phyloP scores from a whole-genome alignment of 2,797 vertebrate genomes.

The Pangasius macronema region DNA sequence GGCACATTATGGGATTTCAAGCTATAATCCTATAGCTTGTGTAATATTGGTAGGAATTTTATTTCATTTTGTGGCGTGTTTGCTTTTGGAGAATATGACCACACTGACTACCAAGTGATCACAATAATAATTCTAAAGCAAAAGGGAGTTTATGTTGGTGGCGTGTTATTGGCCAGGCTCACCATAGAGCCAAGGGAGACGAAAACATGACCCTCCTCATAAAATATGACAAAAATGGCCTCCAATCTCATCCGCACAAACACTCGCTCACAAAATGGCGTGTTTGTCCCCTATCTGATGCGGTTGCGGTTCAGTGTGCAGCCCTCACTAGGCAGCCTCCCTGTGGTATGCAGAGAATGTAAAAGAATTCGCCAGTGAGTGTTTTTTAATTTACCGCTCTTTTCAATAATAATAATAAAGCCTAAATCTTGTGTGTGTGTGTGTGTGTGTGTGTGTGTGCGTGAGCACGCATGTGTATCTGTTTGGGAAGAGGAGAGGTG shows the following conservation, averaged over 20 bases:
- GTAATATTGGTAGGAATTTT: constrained; percentile 49
- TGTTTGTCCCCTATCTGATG: constrained; percentile 57
- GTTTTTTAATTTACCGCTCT: constrained; percentile 54
- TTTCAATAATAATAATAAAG: constrained; percentile 46
- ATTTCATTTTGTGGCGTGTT: constrained; percentile 67
- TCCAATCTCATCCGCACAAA: constrained; percentile 38
- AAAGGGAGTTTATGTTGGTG: constrained; percentile 75
- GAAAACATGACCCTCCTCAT: constrained; percentile 62
- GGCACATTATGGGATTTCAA: constrained; percentile 50
- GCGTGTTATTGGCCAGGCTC: constrained; percentile 77
- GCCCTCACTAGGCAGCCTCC: constrained; percentile 48
- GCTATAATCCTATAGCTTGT: constrained; percentile 52
- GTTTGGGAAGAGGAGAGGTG: constrained; percentile 10
- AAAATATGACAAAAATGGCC: constrained; percentile 60
- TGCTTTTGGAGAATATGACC: constrained; percentile 51
- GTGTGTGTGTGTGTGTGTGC: constrained; percentile 8
- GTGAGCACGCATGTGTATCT: background rate
- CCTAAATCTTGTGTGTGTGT: constrained; percentile 14
- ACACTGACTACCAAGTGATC: constrained; percentile 51
- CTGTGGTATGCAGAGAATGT: constrained; percentile 52
- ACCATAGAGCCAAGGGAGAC: constrained; percentile 72
- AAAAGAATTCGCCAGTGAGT: constrained; percentile 53
- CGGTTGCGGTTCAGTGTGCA: constrained; percentile 43
- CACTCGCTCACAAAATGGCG: constrained; percentile 57
- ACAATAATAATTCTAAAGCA: constrained; percentile 68